Evolutionary conservation across 1,140 invertebrate genomes (phyloP).

Genomic region (Rhizoglyphus robini): DNA sequence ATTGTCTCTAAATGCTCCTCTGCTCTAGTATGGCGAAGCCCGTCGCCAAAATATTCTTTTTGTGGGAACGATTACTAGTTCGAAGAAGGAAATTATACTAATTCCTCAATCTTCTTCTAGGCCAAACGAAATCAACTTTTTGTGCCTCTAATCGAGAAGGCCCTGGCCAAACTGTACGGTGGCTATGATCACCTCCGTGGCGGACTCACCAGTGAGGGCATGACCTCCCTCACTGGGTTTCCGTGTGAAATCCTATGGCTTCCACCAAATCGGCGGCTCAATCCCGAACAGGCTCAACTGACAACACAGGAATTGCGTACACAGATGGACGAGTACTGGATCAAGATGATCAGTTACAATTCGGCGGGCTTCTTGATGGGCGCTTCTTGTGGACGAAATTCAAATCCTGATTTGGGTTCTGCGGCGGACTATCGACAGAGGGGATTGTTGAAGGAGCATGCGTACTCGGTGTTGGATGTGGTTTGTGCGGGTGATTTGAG

Average conservation of each 20-base stretch:
- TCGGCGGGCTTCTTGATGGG: constrained; percentile 11
- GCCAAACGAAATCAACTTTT: constrained; percentile 90
- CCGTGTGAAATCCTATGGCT: constrained; percentile 3
- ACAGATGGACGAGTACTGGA: background rate
- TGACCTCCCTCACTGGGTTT: constrained; percentile 48
- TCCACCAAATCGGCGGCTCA: background rate
- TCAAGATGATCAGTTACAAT: constrained; percentile 10
- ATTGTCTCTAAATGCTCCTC: no score
- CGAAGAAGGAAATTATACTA: no score
- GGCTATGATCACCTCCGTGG: constrained; percentile 91
- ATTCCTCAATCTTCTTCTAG: no score
- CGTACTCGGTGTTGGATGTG: constrained; percentile 12
- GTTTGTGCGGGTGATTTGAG: background rate
- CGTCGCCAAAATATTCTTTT: no score
- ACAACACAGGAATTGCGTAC: background rate
- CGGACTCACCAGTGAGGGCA: constrained; percentile 83
- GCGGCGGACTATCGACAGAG: background rate
- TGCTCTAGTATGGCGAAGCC: no score
- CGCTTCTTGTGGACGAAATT: constrained; percentile 4
- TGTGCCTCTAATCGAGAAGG: constrained; percentile 97
- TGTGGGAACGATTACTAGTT: no score
- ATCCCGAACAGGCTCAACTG: background rate
- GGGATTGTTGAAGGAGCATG: background rate
- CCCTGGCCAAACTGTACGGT: constrained; percentile 90
- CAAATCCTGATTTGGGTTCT: background rate